phyloP scores from a whole-genome alignment of 2,797 vertebrate species.

The Phrynocephalus vlangalii region DNA sequence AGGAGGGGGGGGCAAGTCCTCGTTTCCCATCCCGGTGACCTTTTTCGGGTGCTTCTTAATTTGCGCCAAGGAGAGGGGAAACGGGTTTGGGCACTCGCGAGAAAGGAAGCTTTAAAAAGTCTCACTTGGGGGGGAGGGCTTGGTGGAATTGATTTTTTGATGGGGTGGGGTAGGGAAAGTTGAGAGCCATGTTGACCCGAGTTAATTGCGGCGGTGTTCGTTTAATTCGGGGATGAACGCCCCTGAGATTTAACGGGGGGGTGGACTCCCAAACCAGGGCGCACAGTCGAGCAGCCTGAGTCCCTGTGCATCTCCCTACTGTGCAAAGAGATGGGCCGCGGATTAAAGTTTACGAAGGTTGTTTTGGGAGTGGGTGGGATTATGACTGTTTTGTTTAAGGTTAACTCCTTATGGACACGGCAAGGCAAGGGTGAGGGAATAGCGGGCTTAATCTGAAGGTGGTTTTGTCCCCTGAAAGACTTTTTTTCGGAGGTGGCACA shows the following conservation, averaged over 20 bases:
- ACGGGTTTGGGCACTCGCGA: neutral
- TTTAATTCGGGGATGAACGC: neutral
- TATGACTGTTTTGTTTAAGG: neutral
- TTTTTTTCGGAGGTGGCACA: neutral
- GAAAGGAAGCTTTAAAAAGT: neutral
- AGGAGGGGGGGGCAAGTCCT: neutral
- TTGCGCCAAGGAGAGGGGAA: neutral
- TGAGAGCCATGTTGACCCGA: neutral
- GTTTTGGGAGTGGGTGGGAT: neutral
- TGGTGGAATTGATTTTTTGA: no score
- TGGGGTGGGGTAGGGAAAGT: neutral
- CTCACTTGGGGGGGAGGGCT: neutral
- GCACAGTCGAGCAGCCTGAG: neutral
- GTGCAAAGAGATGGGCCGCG: neutral
- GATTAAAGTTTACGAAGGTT: neutral
- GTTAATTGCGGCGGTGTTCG: neutral
- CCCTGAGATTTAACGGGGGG: neutral
- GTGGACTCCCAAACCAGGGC: neutral
- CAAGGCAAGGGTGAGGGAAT: no score
- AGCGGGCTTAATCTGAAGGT: neutral
- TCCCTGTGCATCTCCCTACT: neutral
- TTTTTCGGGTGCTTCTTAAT: neutral
- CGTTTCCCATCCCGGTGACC: neutral
- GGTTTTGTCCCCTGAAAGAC: neutral
- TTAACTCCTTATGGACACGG: neutral